Conservation (phyloP, 2,888 invertebrate genomes). For the Pachymerium ferrugineum region DNA sequence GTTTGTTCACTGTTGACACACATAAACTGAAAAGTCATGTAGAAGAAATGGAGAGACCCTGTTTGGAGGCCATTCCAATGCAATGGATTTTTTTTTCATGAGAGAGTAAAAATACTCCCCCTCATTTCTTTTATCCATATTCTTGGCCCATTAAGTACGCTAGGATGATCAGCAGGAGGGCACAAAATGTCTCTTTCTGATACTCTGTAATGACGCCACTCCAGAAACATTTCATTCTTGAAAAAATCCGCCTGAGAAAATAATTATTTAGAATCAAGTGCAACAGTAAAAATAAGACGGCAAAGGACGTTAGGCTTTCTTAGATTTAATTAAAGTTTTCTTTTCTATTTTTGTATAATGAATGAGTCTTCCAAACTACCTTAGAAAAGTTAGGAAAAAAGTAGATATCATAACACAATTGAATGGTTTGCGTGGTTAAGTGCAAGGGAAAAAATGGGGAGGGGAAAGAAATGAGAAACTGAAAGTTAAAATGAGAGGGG, state of each 20-base stretch:
- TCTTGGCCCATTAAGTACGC: slow-evolving; percentile 18
- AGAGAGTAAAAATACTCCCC: slow-evolving; percentile 18
- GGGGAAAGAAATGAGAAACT: slow-evolving; percentile 14
- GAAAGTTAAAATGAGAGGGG: slow-evolving; percentile 1
- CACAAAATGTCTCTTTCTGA: slow-evolving; percentile 3
- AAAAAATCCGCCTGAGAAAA: slow-evolving; percentile 8
- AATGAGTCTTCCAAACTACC: slow-evolving; percentile 5
- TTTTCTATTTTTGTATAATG: background rate
- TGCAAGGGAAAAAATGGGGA: background rate
- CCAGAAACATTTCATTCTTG: slow-evolving; percentile 24
- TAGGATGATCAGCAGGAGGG: slow-evolving; percentile 20
- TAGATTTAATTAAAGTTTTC: slow-evolving; percentile 8
- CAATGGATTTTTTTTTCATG: slow-evolving; percentile 2
- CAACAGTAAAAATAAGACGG: background rate
- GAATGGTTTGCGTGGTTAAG: background rate
- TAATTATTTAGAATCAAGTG: slow-evolving; percentile 20
- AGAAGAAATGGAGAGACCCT: slow-evolving; percentile 23
- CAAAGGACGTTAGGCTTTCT: background rate
- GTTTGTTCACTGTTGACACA: slow-evolving; percentile 22
- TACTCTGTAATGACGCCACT: slow-evolving; percentile 16
- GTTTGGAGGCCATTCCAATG: slow-evolving; percentile 25
- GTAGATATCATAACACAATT: background rate
- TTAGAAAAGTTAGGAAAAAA: background rate
- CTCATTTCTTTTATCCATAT: slow-evolving; percentile 25
- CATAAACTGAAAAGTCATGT: slow-evolving; percentile 22